These are phyloP conservation scores for Cotesia typhae DNA, from an alignment of 1,140 invertebrate species.

Conservation along the genomic window DNA sequence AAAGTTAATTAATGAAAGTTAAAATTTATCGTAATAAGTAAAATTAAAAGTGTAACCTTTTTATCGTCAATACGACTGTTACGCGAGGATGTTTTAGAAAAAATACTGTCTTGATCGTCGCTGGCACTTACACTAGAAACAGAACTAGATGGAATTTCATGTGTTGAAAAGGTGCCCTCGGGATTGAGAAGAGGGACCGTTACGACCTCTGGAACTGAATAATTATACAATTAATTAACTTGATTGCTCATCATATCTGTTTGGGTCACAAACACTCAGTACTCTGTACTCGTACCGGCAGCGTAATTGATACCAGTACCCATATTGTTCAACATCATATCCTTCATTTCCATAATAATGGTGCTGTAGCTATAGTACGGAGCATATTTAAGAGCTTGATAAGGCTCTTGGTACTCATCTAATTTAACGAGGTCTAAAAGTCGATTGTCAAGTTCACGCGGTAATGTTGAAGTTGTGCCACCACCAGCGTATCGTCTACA, in stretches of 20 bases:
- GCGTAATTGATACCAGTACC: constrained; percentile 64
- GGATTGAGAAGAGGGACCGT: constrained; percentile 72
- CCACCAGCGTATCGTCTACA: constrained; percentile 16
- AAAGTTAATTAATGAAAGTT: too few relatives aligned
- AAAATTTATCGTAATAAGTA: not conserved
- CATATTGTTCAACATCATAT: constrained; percentile 72
- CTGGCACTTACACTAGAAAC: constrained; percentile 52
- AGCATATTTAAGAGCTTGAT: constrained; percentile 78
- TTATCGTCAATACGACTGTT: constrained; percentile 62
- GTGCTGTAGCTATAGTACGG: constrained; percentile 83
- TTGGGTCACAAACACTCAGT: constrained; percentile 57
- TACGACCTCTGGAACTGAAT: constrained; percentile 78
- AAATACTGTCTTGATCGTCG: constrained; percentile 65
- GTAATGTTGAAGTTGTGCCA: constrained; percentile 64
- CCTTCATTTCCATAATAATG: constrained; percentile 80
- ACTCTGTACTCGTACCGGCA: constrained; percentile 49
- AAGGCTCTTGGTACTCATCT: constrained; percentile 83
- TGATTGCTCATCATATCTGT: constrained; percentile 49
- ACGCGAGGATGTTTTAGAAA: constrained; percentile 62
- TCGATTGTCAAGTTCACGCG: constrained; percentile 61
- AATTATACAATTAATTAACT: constrained; percentile 73
- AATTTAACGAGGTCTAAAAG: constrained; percentile 69
- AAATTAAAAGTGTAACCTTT: constrained; percentile 53
- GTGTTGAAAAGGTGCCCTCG: constrained; percentile 45
- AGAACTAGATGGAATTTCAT: constrained; percentile 43